phyloP scores from a whole-genome alignment of 2,113 vertebrate species.

The Scophthalmus maximus region DNA sequence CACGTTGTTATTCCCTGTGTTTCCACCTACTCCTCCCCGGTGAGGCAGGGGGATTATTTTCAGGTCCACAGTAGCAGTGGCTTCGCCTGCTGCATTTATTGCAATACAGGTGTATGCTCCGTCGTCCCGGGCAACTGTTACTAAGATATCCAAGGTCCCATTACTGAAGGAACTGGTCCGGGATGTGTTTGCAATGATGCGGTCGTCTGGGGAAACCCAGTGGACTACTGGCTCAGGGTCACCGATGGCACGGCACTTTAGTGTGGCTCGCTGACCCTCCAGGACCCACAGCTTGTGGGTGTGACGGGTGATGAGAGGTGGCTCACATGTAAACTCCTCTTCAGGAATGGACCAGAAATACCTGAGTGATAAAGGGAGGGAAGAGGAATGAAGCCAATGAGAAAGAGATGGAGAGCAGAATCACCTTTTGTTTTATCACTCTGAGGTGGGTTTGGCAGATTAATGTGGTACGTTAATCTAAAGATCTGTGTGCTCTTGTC shows the following conservation, averaged over 20 bases:
- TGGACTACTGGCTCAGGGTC: constrained; percentile 90
- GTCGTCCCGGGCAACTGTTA: constrained; percentile 87
- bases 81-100: constrained; percentile 91
- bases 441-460: neutral
- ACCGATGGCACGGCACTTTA: constrained; percentile 89
- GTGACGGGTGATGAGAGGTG: constrained; percentile 92
- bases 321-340: constrained; percentile 93
- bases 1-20: constrained; percentile 64
- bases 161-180: constrained; percentile 89
- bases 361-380: constrained; percentile 31
- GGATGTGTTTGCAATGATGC: constrained; percentile 89
- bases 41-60: constrained; percentile 92
- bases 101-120: constrained; percentile 92
- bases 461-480: constrained; percentile 18
- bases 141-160: constrained; percentile 90
- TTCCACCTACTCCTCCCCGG: constrained; percentile 82
- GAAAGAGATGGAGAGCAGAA: neutral
- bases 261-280: constrained; percentile 89
- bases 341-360: constrained; percentile 95
- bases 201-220: constrained; percentile 93
- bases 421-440: neutral
- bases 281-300: constrained; percentile 91
- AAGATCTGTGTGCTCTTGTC: constrained; percentile 13
- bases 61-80: constrained; percentile 88
- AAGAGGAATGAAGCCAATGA: neutral